These are phyloP conservation scores for Corydoras sp. DNA, from an alignment of 2,113 vertebrate species.

Conservation along the genomic window DNA sequence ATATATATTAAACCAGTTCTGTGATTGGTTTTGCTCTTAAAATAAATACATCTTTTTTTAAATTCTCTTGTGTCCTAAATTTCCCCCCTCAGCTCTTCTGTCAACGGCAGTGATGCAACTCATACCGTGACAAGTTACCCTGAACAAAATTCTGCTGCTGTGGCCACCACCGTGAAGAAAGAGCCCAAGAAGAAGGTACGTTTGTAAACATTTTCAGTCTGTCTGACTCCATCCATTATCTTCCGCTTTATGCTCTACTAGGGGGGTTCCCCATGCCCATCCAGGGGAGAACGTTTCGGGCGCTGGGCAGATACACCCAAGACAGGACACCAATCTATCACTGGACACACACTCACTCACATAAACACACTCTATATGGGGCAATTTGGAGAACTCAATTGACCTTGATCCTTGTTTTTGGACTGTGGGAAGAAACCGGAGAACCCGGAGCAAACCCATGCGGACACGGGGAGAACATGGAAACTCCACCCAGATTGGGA, in stretches of 20 bases:
- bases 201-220: slow-evolving; percentile 8
- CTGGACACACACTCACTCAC: too few species aligned
- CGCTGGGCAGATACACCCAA: not conserved
- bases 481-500: too few species aligned
- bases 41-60: too few species aligned
- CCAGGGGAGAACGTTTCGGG: too few species aligned
- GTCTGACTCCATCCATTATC: not conserved
- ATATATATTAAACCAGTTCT: too few species aligned
- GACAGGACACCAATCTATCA: not conserved
- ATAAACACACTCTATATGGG: too few species aligned
- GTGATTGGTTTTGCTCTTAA: too few species aligned
- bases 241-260: not conserved
- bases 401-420: too few species aligned
- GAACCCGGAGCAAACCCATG: too few species aligned
- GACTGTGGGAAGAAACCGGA: too few species aligned
- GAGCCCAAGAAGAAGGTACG: slow-evolving; percentile 62
- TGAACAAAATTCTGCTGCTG: slow-evolving; percentile 39
- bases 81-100: slow-evolving; percentile 42
- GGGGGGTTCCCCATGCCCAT: not conserved
- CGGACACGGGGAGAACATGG: too few species aligned
- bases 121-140: slow-evolving; percentile 35
- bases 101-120: slow-evolving; percentile 60
- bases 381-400: too few species aligned
- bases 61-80: not conserved
- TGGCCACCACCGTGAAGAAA: slow-evolving; percentile 34